Evolutionary conservation across 1,140 invertebrate genomes (phyloP), one percentile per base, ranked within the genome.

Genomic region (Gryllus bimaculatus): DNA sequence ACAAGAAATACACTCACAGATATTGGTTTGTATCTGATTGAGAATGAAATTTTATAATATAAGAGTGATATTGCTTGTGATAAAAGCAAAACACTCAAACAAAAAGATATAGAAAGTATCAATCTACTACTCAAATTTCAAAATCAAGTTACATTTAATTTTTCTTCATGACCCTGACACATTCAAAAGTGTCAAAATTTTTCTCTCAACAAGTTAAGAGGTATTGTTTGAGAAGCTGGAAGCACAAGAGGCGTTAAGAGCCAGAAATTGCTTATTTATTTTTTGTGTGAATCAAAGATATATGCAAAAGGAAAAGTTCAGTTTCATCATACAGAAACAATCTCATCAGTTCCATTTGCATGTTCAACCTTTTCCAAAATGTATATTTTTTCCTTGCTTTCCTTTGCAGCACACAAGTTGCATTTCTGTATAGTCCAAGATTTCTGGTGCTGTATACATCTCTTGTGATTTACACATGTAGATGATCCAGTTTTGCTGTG

Each of bases 381-480:
- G 18, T 18, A 66, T 66, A 10, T 66, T 18, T 66, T n/a, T 66
- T 66, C 10, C 10, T 66, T 66, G 18, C 10, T 66, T 66, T 66
- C 2, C 10, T 66, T 66, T 66, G 10, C 18, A 13, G 54, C 18
- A 66, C 18, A 66, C 10, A 66, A 13, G 10, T 66, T 66, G 18
- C 18, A 18, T 66, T 66, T 13, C 54, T 66, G 18, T 13, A 66
- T 66, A 66, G 54, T 66, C 54, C 54, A 66, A 66, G 10, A 66
- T 66, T 66, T 66, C 54, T 66, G 54, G 54, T 66, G 54, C 54
- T 66, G 54, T 66, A 7, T 18, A 66, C 10, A 66, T 66, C 54
- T 66, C 54, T 66, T 66, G 54, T 66, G 54, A 66, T 66, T 66
- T 13, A 66, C 54, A 66, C 54, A 66, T 66, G 54, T 66, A 66